Evolutionary conservation across 2,888 invertebrate species (phyloP).

Genomic region (Isotomurus palustris): DNA sequence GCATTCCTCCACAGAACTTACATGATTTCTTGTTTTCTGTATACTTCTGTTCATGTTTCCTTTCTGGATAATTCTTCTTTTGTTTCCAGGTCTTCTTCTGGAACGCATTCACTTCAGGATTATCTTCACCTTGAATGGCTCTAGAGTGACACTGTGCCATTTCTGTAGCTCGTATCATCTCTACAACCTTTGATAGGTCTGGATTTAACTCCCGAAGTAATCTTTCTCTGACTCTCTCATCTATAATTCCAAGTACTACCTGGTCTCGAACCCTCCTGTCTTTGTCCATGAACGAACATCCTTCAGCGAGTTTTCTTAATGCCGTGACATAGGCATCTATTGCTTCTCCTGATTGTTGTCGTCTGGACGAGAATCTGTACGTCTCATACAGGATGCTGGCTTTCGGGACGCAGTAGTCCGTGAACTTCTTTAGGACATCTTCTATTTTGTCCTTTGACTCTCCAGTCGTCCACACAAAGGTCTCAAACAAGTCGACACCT

Average conservation of each 20-base stretch:
- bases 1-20: not conserved
- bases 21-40: no score
- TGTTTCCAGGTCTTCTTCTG: no score
- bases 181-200: conserved; percentile 2
- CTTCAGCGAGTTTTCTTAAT: conserved; percentile 4
- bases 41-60: no score
- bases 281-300: conserved; percentile 14
- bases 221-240: conserved; percentile 5
- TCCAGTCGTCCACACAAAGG: conserved; percentile 5
- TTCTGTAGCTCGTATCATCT: conserved; percentile 6
- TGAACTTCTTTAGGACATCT: conserved; percentile 3
- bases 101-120: no score
- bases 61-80: no score
- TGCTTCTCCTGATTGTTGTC: conserved; percentile 6
- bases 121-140: not conserved
- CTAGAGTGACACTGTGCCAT: not conserved
- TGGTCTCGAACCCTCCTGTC: conserved; percentile 14
- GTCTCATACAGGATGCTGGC: conserved; percentile 13
- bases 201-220: conserved; percentile 9
- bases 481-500: conserved; percentile 7
- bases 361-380: conserved; percentile 6
- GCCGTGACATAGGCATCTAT: conserved; percentile 15
- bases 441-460: not conserved
- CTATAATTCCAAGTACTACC: conserved; percentile 11
- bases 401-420: conserved; percentile 9